phyloP scores from a whole-genome alignment of 2,113 vertebrate species.

The Aramus guarauna region DNA sequence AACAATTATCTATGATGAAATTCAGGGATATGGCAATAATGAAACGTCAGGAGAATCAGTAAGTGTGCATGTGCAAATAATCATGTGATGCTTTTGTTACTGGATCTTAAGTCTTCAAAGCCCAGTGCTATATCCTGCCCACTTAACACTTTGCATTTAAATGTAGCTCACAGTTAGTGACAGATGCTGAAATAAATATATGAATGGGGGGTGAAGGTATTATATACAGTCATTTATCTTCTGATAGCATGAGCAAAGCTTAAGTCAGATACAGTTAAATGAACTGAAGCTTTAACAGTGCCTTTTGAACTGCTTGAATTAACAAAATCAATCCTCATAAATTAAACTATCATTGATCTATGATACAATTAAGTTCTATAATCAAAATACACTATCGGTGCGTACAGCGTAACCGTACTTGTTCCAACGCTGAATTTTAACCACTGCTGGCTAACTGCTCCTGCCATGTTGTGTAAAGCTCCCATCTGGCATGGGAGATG shows the following conservation, averaged over 20 bases:
- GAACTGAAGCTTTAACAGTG: constrained; percentile 61
- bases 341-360: constrained; percentile 75
- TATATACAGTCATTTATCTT: constrained; percentile 60
- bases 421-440: constrained; percentile 63
- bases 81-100: neutral
- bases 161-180: constrained; percentile 30
- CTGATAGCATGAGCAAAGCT: constrained; percentile 40
- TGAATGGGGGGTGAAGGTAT: neutral
- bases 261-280: constrained; percentile 65
- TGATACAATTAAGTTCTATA: constrained; percentile 63
- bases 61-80: neutral
- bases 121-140: neutral
- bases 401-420: neutral
- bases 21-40: neutral
- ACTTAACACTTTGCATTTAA: constrained; percentile 10
- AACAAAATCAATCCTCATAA: constrained; percentile 78
- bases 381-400: constrained; percentile 49
- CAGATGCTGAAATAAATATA: constrained; percentile 46
- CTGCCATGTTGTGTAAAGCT: constrained; percentile 39
- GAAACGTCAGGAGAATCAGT: neutral
- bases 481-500: constrained; percentile 63
- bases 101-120: neutral
- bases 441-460: constrained; percentile 41
- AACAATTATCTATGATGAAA: neutral
- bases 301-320: constrained; percentile 75